Conservation (phyloP, 1,140 invertebrate genomes). For the Zaprionus africanus region DNA sequence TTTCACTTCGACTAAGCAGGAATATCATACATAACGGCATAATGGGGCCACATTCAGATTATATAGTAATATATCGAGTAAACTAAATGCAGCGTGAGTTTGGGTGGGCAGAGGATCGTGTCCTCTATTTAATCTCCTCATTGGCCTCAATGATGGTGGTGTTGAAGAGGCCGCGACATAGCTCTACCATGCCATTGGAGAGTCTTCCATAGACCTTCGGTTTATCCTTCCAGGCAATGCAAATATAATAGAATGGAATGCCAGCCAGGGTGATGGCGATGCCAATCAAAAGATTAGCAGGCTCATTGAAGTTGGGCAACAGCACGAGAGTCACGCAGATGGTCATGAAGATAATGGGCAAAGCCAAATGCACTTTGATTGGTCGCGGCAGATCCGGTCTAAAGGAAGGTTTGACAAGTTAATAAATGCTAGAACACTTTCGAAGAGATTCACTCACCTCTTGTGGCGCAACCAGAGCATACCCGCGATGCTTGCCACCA, state of each 20-base stretch:
- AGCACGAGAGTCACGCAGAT: constrained; percentile 93
- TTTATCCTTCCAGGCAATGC: constrained; percentile 94
- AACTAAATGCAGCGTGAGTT: constrained; percentile 52
- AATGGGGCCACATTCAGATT: constrained; percentile 2
- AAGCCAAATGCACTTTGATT: constrained; percentile 91
- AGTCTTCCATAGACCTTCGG: constrained; percentile 74
- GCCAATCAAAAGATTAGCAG: constrained; percentile 93
- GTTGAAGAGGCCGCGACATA: constrained; percentile 80
- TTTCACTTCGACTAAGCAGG: constrained; percentile 28
- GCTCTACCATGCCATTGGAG: constrained; percentile 66
- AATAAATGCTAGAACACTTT: neutral
- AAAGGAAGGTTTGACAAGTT: constrained; percentile 9
- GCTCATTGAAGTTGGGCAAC: constrained; percentile 91
- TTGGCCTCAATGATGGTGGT: constrained; percentile 79
- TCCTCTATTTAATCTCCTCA: constrained; percentile 58
- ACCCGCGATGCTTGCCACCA: constrained; percentile 90
- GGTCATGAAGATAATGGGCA: constrained; percentile 93
- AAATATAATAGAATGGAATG: constrained; percentile 95
- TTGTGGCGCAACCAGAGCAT: constrained; percentile 91
- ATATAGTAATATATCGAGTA: constrained; percentile 49
- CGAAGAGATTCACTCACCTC: constrained; percentile 65
- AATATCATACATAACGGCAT: constrained; percentile 61
- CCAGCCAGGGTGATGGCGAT: constrained; percentile 93
- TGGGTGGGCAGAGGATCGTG: too few species aligned
- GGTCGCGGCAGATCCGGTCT: constrained; percentile 91